Base-by-base conservation (phyloP, 2,797 vertebrate species). In the Coreius guichenoti region DNA sequence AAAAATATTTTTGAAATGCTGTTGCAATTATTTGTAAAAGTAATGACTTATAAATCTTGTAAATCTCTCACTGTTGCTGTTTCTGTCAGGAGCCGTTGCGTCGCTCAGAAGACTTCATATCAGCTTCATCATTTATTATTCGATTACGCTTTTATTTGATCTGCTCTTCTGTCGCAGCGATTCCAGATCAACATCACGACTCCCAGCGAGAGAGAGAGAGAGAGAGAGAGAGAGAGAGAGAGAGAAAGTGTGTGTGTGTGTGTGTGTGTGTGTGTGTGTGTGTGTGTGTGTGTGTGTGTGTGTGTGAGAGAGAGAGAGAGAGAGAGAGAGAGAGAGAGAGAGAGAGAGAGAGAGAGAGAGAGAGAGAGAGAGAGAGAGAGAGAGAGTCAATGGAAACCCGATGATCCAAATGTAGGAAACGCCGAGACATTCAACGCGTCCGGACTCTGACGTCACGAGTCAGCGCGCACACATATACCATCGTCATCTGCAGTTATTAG, bases 131-230 rank as follows among this genome's bases (percentile, higher is more conserved):
- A 4, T 54, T n/a, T 16, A 17, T 65, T 17, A 31, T 17, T 17
- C 3, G 13, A 31, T 29, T 17, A 65, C 0, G 3, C 3, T 65
- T 31, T 65, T 17, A 65, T 31, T 16, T 67, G 29, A 67, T 67
- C 29, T 31, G 63, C 29, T 33, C 33, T 33, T 31, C 29, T 8
- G 29, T 21, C 31, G 8, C 65, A 33, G 65, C 4, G 17, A 33
- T 16, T 65, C 26, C 29, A 67, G 63, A 67, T 67, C 16, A 67
- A 67, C 63, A 67, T 67, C 63, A 67, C 63, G 63, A 67, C 31
- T 33, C 65, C 31, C 51, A 54, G n/a, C n/a, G n/a, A n/a, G n/a
- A n/a, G n/a, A n/a, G n/a, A n/a, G n/a, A n/a, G n/a, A n/a, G n/a
- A n/a, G n/a, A n/a, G n/a, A n/a, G n/a, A n/a, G n/a, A n/a, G n/a